Conservation (phyloP, 2,888 invertebrate genomes). For the Dasysyrphus albostriatus region DNA sequence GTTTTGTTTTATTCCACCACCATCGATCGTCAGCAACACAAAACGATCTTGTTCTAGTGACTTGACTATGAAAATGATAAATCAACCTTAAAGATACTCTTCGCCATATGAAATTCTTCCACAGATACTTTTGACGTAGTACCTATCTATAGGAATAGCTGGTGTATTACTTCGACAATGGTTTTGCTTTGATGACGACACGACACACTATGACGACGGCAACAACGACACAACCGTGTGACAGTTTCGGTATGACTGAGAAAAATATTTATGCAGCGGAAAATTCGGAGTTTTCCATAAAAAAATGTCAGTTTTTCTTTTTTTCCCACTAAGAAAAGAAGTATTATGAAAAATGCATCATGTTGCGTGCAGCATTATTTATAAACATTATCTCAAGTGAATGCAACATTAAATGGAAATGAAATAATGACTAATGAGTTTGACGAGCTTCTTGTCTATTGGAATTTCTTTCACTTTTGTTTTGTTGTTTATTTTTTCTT, state of each 20-base stretch:
- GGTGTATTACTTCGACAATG: neutral
- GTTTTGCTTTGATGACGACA: slow-evolving; percentile 24
- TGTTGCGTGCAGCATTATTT: slow-evolving; percentile 63
- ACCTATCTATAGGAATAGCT: neutral
- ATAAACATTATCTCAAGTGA: slow-evolving; percentile 43
- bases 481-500: slow-evolving; percentile 28
- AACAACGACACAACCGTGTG: slow-evolving; percentile 40
- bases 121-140: neutral
- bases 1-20: slow-evolving; percentile 38
- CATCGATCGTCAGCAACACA: slow-evolving; percentile 12
- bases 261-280: slow-evolving; percentile 6
- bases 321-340: neutral
- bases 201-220: neutral
- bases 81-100: slow-evolving; percentile 37
- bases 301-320: neutral
- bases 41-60: slow-evolving; percentile 33
- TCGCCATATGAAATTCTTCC: neutral
- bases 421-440: slow-evolving; percentile 27
- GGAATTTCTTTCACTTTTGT: slow-evolving; percentile 36
- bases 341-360: slow-evolving; percentile 45
- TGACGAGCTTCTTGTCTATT: slow-evolving; percentile 24
- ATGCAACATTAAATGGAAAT: slow-evolving; percentile 35
- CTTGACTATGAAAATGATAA: slow-evolving; percentile 10
- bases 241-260: slow-evolving; percentile 67
- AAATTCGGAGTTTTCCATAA: slow-evolving; percentile 66